Base-by-base conservation (phyloP, 1,140 invertebrate genomes). In the Temnothorax nylanderi region DNA sequence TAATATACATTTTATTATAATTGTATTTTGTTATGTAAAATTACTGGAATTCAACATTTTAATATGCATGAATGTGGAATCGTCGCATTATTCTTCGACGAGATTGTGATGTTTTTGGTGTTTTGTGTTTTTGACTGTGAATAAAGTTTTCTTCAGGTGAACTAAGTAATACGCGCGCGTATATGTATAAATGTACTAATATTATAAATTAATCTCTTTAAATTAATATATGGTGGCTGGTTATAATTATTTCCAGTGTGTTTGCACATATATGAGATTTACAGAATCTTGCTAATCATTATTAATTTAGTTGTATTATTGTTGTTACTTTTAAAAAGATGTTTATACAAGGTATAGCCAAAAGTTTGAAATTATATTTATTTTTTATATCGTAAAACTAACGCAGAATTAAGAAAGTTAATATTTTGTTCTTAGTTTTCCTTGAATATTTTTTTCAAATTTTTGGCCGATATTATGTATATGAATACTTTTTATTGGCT, bases 141-240 rank as follows among this genome's bases (percentile, higher is more conserved):
- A 60, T 60, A 26, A 58, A 41, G 65, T 69, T 51, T 69, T 56
- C 56, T 69, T 69, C 37, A 34, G 41, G 18, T 41, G 47, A 74
- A 47, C 16, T 74, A 37, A 74, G 65, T 78, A 47, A 41, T 44
- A 76, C 21, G 10, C 18, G 56, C 10, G 2, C 21, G 56, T 34
- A 16, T 16, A 13, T 44, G 21, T 41, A 67, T 26, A 54, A 54
- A 34, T 67, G 18, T 80, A 54, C 77, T 41, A 81, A 81, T 80
- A 67, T 81, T 81, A 69, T 51, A 65, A 78, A 80, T 67, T 67
- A 32, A 80, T 69, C 34, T 80, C 4, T 80, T 54, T 11, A 54
- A 51, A 54, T 67, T 80, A 69, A 75, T 94, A 89, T 88, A 92
- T 93, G 92, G 93, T 94, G 93, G 89, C 90, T 93, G 93, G 91